Percentiles rank a stretch among this genome's conserved stretches.
Conservation (phyloP, 2,797 vertebrate species). For the Prunella strophiata region DNA sequence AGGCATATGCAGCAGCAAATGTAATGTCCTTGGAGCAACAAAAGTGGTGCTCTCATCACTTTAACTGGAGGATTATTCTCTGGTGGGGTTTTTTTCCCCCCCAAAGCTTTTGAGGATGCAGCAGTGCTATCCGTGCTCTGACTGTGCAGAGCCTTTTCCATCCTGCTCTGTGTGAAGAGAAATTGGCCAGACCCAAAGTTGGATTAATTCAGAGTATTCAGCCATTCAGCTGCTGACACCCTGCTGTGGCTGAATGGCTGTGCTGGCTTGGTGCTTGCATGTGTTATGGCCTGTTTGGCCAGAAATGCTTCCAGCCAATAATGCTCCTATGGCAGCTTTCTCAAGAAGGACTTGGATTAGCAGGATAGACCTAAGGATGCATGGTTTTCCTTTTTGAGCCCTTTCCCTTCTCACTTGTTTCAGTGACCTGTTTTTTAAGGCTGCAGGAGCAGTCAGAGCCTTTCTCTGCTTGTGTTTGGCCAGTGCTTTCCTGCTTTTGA, state of each 20-base stretch:
- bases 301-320: not conserved
- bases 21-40: not conserved
- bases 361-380: not conserved
- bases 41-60: fast-evolving
- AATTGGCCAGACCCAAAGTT: not conserved
- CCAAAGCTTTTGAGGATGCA: not conserved
- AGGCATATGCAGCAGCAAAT: not conserved
- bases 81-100: fast-evolving
- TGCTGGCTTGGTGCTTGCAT: not conserved
- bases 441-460: not conserved
- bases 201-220: not conserved
- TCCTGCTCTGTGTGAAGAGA: not conserved
- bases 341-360: conserved; percentile 31
- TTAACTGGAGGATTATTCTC: not conserved
- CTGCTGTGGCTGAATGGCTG: not conserved
- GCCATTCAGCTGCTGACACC: not conserved
- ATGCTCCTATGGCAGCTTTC: not conserved
- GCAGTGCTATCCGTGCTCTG: not conserved
- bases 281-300: not conserved
- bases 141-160: not conserved
- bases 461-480: not conserved
- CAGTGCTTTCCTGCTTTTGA: not conserved
- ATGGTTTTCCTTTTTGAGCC: not conserved
- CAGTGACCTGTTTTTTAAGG: not conserved
- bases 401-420: not conserved